Conservation (phyloP, 1,140 invertebrate species). For the Brachionus calyciflorus region DNA sequence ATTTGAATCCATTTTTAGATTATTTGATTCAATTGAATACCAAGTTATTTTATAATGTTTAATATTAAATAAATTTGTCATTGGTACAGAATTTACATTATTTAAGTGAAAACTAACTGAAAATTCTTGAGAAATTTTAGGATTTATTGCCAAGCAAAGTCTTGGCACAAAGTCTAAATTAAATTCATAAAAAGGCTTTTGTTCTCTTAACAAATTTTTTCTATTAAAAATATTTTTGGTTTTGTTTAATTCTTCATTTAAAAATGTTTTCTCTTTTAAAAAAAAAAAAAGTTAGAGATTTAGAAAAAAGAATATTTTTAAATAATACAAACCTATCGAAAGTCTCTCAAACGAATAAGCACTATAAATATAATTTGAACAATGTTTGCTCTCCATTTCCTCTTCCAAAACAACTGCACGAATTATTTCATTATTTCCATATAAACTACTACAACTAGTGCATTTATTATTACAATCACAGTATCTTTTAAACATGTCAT, state of each 20-base stretch:
- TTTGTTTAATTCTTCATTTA: slow-evolving; percentile 18
- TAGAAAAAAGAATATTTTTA: no score
- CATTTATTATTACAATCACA: slow-evolving; percentile 3
- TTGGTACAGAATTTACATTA: background rate
- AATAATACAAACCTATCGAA: background rate
- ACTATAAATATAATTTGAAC: background rate
- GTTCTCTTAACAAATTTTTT: background rate
- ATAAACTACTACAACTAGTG: background rate
- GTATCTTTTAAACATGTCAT: background rate
- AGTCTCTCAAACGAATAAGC: background rate
- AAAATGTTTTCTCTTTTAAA: background rate
- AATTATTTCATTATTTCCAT: background rate
- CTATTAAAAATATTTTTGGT: background rate
- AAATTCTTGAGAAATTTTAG: background rate
- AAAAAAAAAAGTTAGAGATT: background rate
- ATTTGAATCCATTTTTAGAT: no score
- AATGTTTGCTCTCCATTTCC: slow-evolving; percentile 14
- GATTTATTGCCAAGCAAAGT: background rate
- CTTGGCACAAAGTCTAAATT: slow-evolving; percentile 1
- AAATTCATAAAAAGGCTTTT: background rate
- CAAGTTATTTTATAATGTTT: background rate
- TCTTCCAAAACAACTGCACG: slow-evolving; percentile 11
- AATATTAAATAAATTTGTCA: background rate
- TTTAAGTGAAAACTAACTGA: background rate
- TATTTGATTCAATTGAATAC: background rate